Evolutionary conservation across 35 echinoderm and acorn worm genomes (phyloP).

Genomic region (Apostichopus japonicus): DNA sequence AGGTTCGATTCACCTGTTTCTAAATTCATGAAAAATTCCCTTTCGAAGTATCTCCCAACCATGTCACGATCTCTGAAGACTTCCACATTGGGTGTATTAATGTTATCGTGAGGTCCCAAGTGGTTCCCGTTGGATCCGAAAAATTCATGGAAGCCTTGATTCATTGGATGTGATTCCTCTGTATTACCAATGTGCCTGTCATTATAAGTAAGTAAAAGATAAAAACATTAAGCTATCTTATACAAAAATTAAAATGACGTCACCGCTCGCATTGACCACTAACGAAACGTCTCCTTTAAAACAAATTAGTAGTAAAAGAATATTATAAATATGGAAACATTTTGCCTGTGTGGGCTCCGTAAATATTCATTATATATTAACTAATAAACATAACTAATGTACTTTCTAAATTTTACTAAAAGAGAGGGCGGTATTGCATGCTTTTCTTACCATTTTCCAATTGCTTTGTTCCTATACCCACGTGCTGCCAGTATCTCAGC

Average conservation of each 20-base stretch:
- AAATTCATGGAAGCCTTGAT: slow-evolving; percentile 34
- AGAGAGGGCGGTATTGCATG: too few species aligned
- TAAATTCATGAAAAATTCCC: background rate
- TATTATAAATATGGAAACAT: too few species aligned
- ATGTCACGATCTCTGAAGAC: background rate
- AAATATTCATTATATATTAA: background rate
- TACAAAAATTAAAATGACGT: too few species aligned
- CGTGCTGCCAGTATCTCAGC: background rate
- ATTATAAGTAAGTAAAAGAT: background rate
- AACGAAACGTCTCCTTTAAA: too few species aligned
- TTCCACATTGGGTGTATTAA: slow-evolving; percentile 17
- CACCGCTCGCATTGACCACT: too few species aligned
- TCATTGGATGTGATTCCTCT: background rate
- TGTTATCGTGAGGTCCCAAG: slow-evolving; percentile 16
- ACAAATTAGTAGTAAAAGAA: too few species aligned
- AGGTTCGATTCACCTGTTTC: slow-evolving; percentile 21
- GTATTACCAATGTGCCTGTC: slow-evolving; percentile 35
- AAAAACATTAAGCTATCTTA: too few species aligned
- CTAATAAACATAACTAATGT: background rate
- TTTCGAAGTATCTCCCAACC: slow-evolving; percentile 18
- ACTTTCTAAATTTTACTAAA: background rate
- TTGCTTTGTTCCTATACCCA: slow-evolving; percentile 15
- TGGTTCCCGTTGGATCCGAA: slow-evolving; percentile 17
- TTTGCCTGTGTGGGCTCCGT: background rate
- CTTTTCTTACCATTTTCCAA: slow-evolving; percentile 36